Conservation (phyloP, 2,888 invertebrate species). For the Acronicta leporina region DNA sequence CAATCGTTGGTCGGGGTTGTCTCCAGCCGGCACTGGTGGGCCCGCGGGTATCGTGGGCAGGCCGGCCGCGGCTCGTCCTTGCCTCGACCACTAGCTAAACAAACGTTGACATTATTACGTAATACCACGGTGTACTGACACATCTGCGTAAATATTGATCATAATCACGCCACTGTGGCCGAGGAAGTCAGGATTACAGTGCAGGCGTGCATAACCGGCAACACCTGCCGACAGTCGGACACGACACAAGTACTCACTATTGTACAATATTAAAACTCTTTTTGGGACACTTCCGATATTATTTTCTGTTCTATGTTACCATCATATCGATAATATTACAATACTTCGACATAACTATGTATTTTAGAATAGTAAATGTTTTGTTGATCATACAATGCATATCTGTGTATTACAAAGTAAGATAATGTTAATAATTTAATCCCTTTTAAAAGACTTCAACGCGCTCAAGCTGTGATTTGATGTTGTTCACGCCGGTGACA, state of each 20-base stretch:
- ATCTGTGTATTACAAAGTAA: conserved; percentile 10
- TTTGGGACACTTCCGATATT: conserved; percentile 7
- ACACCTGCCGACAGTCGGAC: conserved; percentile 65
- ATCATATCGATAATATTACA: not conserved
- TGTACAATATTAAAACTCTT: conserved; percentile 15
- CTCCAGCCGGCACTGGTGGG: conserved; percentile 62
- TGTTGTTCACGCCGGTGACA: not conserved
- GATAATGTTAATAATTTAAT: conserved; percentile 56
- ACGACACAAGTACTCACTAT: conserved; percentile 7
- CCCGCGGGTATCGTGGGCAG: conserved; percentile 54
- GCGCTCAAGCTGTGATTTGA: conserved; percentile 59
- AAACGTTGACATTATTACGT: conserved; percentile 80
- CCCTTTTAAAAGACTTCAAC: conserved; percentile 85
- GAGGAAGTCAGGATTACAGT: conserved; percentile 70
- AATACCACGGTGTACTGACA: conserved; percentile 73
- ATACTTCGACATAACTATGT: not conserved
- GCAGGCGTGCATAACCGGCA: conserved; percentile 67
- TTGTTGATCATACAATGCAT: conserved; percentile 2
- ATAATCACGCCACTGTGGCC: conserved; percentile 78
- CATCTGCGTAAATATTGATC: conserved; percentile 86
- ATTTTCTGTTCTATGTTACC: conserved; percentile 1
- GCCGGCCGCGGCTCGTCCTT: conserved; percentile 63
- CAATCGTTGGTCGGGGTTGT: conserved; percentile 57
- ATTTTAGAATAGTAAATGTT: not conserved
- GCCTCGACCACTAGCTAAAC: conserved; percentile 67